Evolutionary conservation across 2,797 vertebrate species (phyloP).

Genomic region (Babyrousa celebensis): DNA sequence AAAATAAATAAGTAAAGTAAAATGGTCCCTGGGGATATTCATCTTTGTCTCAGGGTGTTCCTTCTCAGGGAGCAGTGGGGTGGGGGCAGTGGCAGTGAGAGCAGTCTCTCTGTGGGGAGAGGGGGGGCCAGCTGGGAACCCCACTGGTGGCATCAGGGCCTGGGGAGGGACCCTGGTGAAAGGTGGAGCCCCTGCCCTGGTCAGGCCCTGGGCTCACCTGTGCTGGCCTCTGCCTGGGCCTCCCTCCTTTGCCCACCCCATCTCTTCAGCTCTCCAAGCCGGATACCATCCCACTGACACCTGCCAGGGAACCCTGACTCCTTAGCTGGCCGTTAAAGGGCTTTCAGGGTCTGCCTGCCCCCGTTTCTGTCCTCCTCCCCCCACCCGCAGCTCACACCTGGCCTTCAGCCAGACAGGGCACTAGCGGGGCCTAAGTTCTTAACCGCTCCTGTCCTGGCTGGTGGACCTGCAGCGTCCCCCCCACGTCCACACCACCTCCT

Average conservation of each 20-base stretch:
- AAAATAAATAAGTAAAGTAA: background rate
- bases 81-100: background rate
- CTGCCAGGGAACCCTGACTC: background rate
- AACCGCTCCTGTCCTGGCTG: background rate
- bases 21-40: background rate
- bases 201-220: background rate
- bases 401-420: background rate
- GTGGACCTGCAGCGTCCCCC: background rate
- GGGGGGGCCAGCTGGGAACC: background rate
- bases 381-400: background rate
- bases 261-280: background rate
- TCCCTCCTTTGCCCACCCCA: background rate
- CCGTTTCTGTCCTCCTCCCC: background rate
- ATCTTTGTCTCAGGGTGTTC: background rate
- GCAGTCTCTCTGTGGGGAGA: too few species aligned
- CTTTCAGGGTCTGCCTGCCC: background rate
- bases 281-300: background rate
- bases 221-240: background rate
- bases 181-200: background rate
- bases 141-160: background rate
- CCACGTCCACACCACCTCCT: background rate
- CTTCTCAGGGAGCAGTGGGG: background rate
- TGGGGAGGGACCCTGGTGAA: background rate
- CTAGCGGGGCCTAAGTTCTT: background rate
- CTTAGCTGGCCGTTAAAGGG: background rate